These are phyloP conservation scores for Clunio marinus DNA, from an alignment of 2,888 invertebrate species.

Conservation along the genomic window DNA sequence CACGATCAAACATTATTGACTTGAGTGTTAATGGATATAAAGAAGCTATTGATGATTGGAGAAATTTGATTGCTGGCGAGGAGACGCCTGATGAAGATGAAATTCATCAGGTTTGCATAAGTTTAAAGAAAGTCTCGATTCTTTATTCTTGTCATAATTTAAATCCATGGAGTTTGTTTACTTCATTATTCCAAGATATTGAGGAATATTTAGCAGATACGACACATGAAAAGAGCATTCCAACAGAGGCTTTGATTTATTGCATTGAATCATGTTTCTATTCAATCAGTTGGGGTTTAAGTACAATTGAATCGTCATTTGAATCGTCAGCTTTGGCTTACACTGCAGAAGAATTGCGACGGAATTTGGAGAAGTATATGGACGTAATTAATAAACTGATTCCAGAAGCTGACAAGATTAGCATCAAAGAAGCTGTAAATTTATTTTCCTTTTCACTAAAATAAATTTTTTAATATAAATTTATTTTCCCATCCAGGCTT, in stretches of 20 bases:
- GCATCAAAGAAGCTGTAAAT: conserved; percentile 69
- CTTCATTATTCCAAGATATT: conserved; percentile 71
- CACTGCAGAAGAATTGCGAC: conserved; percentile 60
- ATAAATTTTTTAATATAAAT: conserved; percentile 22
- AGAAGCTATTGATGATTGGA: conserved; percentile 82
- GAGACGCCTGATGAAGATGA: conserved; percentile 95
- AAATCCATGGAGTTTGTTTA: conserved; percentile 90
- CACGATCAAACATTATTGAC: conserved; percentile 87
- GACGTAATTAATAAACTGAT: conserved; percentile 67
- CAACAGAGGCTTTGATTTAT: conserved; percentile 65
- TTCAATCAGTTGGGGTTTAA: conserved; percentile 83
- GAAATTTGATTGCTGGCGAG: conserved; percentile 68
- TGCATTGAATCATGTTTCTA: conserved; percentile 81
- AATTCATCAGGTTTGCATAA: conserved; percentile 82
- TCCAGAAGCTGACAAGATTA: conserved; percentile 60
- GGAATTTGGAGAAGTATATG: conserved; percentile 71
- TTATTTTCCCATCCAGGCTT: conserved; percentile 60
- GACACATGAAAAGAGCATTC: conserved; percentile 52
- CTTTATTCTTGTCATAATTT: conserved; percentile 95
- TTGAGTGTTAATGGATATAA: conserved; percentile 81
- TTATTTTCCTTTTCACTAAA: too few relatives aligned
- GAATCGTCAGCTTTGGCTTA: conserved; percentile 58
- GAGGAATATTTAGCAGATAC: conserved; percentile 54
- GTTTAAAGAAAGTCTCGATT: conserved; percentile 88
- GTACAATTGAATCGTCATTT: conserved; percentile 70